phyloP scores from a whole-genome alignment of 2,113 vertebrate genomes.

The Anguilla rostrata region DNA sequence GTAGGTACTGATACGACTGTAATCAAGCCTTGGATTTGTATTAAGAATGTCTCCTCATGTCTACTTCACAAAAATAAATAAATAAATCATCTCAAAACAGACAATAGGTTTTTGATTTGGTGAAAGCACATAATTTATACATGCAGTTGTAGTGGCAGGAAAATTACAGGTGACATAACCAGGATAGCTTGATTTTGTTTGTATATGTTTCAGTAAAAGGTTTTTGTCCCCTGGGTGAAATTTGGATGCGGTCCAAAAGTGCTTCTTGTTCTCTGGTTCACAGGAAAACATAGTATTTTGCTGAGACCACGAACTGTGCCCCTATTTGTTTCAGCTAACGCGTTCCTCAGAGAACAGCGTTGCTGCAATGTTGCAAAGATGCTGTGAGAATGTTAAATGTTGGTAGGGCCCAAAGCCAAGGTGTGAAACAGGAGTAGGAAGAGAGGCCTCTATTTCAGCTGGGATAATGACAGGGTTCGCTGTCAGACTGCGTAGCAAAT shows the following conservation, averaged over 20 bases:
- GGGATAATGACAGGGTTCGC: slow-evolving; percentile 60
- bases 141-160: background rate
- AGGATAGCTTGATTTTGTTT: slow-evolving; percentile 9
- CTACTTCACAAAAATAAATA: slow-evolving; percentile 2
- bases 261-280: slow-evolving; percentile 37
- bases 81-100: background rate
- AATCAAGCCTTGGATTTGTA: background rate
- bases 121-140: slow-evolving; percentile 24
- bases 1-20: background rate
- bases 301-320: background rate
- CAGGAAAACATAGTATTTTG: slow-evolving; percentile 18
- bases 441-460: slow-evolving; percentile 63
- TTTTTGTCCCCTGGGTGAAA: background rate
- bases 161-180: slow-evolving; percentile 1
- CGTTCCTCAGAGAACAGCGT: slow-evolving; percentile 30
- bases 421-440: slow-evolving; percentile 53
- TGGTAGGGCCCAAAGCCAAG: slow-evolving; percentile 45
- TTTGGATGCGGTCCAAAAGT: background rate
- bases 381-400: slow-evolving; percentile 50
- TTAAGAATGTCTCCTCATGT: background rate
- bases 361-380: slow-evolving; percentile 38
- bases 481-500: slow-evolving; percentile 49
- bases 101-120: background rate
- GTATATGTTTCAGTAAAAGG: background rate
- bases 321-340: background rate